Evolutionary conservation across 2,888 invertebrate genomes (phyloP), one percentile per base, ranked within the genome.

Genomic region (Perithous albicinctus): DNA sequence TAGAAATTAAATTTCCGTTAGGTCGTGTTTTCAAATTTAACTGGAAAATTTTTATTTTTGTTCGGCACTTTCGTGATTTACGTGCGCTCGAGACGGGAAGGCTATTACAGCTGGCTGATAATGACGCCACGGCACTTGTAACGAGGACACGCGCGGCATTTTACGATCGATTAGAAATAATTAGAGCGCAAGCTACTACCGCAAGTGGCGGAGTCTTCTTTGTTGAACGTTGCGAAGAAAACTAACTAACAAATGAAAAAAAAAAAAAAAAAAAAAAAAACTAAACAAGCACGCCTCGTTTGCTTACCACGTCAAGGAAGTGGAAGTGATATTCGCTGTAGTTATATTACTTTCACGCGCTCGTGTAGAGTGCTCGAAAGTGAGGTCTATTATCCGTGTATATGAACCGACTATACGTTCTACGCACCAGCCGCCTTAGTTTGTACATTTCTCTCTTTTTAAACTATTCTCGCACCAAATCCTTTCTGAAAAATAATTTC

Each of bases 131-230:
- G 38, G 20, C 10, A 63, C 15, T 63, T 41, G 38, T 63, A 63
- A 63, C 63, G 41, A 38, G 41, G 63, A 41, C 63, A 63, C 41
- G 61, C 38, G 38, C 20, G n/a, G 23, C 32, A 41, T 63, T 63
- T 63, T 63, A 63, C 63, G 63, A 63, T 63, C 63, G 63, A 38
- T 20, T 63, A 23, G 63, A 38, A 41, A 18, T 63, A 63, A 63
- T 63, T 63, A 23, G 63, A 63, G 38, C 41, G 63, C 23, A 41
- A 38, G 63, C 63, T 38, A 23, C 41, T 63, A 63, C 5, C 12
- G 63, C 61, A 38, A 8, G 18, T 20, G 10, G 35, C 23, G 18
- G 35, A 18, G 18, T 59, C 29, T 18, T 59, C 59, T 18, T 35
- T 35, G 41, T 41, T 23, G 38, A 10, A 6, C 12, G 61, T 15